Conservation (phyloP, 2,113 vertebrate species). For the Melanotaenia duboulayi region DNA sequence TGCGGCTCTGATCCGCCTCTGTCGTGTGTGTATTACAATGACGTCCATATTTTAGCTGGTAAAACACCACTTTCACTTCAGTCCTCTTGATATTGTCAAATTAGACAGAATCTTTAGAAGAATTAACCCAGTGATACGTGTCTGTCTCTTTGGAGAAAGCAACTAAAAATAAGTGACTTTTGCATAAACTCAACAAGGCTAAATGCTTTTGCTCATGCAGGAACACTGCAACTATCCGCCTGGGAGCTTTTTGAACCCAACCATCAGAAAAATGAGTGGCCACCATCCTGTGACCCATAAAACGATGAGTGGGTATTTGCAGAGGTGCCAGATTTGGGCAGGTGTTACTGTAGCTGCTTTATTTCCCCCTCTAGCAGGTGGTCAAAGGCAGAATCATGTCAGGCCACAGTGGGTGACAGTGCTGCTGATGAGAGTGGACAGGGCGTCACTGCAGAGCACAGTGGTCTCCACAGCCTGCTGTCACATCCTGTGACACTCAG, state of each 20-base stretch:
- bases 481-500: constrained; percentile 61
- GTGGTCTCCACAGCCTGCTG: constrained; percentile 47
- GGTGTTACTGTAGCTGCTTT: constrained; percentile 52
- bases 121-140: neutral
- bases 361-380: constrained; percentile 57
- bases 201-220: no score
- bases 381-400: constrained; percentile 52
- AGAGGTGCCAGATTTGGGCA: constrained; percentile 52
- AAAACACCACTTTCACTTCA: no score
- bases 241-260: neutral
- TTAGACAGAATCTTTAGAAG: no score
- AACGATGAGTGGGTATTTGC: constrained; percentile 23
- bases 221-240: neutral
- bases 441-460: constrained; percentile 56
- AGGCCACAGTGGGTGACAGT: constrained; percentile 16
- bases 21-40: no score
- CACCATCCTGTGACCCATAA: constrained; percentile 50
- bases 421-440: constrained; percentile 67
- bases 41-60: no score
- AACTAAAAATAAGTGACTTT: no score
- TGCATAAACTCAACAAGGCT: no score
- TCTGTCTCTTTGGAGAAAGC: neutral
- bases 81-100: no score
- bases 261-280: constrained; percentile 25
- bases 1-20: no score